Evolutionary conservation across 2,797 vertebrate species (phyloP).

Genomic region (Parotocinclus haroldoi): DNA sequence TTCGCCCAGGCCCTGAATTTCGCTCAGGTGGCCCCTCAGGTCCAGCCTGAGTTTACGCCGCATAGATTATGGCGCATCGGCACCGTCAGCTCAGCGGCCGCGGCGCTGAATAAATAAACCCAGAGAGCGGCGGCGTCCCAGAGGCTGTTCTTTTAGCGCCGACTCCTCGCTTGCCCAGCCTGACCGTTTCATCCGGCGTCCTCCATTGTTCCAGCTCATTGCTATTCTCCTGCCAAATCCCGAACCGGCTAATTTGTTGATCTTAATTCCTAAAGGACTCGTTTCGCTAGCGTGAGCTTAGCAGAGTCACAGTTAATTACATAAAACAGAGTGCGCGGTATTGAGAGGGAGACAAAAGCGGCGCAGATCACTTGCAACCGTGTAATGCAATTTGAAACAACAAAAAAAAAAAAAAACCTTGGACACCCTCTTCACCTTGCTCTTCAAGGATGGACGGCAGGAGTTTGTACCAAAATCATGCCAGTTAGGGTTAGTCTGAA

Average conservation of each 20-base stretch:
- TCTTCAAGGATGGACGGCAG: too few species aligned
- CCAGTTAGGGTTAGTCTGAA: too few species aligned
- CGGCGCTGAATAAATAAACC: background rate
- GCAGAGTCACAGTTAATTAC: conserved; percentile 70
- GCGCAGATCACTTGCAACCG: too few species aligned
- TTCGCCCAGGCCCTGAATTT: background rate
- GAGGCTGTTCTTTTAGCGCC: conserved; percentile 1
- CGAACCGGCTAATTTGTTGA: conserved; percentile 63
- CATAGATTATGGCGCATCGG: conserved; percentile 6
- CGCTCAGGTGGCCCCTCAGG: conserved; percentile 1
- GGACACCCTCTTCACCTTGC: too few species aligned
- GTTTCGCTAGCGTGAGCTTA: conserved; percentile 61
- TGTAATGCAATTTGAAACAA: too few species aligned
- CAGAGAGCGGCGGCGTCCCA: background rate
- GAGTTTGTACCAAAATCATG: too few species aligned
- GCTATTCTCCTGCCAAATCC: conserved; percentile 50
- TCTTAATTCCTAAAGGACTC: conserved; percentile 62
- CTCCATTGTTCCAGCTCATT: conserved; percentile 29
- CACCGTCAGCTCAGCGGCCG: background rate
- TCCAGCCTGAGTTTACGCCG: background rate
- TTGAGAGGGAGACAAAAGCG: too few species aligned
- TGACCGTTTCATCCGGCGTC: conserved; percentile 45
- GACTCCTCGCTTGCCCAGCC: conserved; percentile 9
- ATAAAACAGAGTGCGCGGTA: conserved; percentile 45
- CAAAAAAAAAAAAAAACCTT: too few species aligned